These are phyloP conservation scores for Chlorops oryzae DNA, from an alignment of 1,140 invertebrate species.

Conservation along the genomic window DNA sequence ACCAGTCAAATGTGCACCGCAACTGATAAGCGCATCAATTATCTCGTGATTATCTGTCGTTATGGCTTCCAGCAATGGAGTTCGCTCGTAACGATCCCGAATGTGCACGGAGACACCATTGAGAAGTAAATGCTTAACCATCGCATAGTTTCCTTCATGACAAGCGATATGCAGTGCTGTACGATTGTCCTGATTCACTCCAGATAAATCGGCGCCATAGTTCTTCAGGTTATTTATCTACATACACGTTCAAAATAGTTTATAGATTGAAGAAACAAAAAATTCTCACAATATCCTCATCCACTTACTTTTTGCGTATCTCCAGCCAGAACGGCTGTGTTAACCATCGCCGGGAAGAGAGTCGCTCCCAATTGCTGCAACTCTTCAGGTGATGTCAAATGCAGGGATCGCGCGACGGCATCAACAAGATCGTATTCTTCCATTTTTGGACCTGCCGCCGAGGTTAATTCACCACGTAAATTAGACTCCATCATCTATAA, in stretches of 20 bases:
- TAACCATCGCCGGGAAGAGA: slow-evolving; percentile 72
- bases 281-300: not conserved
- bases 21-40: slow-evolving; percentile 55
- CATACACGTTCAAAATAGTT: too few species aligned
- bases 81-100: slow-evolving; percentile 51
- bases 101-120: slow-evolving; percentile 82
- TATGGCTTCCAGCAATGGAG: slow-evolving; percentile 60
- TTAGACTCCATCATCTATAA: slow-evolving; percentile 73
- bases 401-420: slow-evolving; percentile 59
- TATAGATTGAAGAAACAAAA: not conserved
- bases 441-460: slow-evolving; percentile 42
- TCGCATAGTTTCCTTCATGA: slow-evolving; percentile 59
- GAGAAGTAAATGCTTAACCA: slow-evolving; percentile 68
- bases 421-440: slow-evolving; percentile 54
- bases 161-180: slow-evolving; percentile 80
- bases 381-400: slow-evolving; percentile 63
- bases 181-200: slow-evolving; percentile 68
- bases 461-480: slow-evolving; percentile 56
- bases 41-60: slow-evolving; percentile 57
- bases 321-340: slow-evolving; percentile 62
- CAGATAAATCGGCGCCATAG: slow-evolving; percentile 69
- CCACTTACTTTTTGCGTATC: slow-evolving; percentile 52
- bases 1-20: slow-evolving; percentile 59
- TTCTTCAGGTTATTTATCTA: slow-evolving; percentile 46
- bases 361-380: slow-evolving; percentile 63